A percentile compares a stretch with the other conserved stretches of the same genome.
Evolutionary conservation across 2,113 vertebrate species (phyloP).

Genomic region (Vombatus ursinus): DNA sequence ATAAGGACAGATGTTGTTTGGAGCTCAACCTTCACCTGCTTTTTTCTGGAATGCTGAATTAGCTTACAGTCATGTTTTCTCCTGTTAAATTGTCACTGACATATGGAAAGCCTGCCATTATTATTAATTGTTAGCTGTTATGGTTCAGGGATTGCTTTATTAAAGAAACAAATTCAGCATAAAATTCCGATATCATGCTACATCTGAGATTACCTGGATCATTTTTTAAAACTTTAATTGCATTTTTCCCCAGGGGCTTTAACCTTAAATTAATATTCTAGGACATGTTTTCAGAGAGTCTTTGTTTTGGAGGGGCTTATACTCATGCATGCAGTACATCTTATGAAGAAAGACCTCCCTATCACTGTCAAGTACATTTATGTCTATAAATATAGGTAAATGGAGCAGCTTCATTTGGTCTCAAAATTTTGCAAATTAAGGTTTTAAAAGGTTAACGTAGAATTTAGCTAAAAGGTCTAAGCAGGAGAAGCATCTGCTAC

Average conservation of each 20-base stretch:
- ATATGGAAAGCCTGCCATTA: background rate
- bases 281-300: slow-evolving; percentile 9
- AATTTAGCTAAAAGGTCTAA: slow-evolving; percentile 17
- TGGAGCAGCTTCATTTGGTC: background rate
- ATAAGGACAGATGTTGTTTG: background rate
- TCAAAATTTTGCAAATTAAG: slow-evolving; percentile 20
- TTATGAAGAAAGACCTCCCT: slow-evolving; percentile 31
- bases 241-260: background rate
- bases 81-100: slow-evolving; percentile 12
- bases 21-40: background rate
- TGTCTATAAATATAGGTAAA: background rate
- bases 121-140: background rate
- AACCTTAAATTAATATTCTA: slow-evolving; percentile 28
- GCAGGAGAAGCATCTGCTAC: background rate
- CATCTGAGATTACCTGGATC: background rate
- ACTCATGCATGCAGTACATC: slow-evolving; percentile 3
- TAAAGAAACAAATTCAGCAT: slow-evolving; percentile 6
- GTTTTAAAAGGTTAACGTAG: slow-evolving; percentile 1
- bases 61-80: background rate
- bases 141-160: background rate
- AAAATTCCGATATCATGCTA: slow-evolving; percentile 7
- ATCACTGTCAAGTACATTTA: background rate
- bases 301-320: slow-evolving; percentile 2
- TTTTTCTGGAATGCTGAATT: slow-evolving; percentile 25
- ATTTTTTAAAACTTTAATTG: slow-evolving; percentile 16